phyloP scores from a whole-genome alignment of 2,113 vertebrate species.

The Rhinolophus sinicus region DNA sequence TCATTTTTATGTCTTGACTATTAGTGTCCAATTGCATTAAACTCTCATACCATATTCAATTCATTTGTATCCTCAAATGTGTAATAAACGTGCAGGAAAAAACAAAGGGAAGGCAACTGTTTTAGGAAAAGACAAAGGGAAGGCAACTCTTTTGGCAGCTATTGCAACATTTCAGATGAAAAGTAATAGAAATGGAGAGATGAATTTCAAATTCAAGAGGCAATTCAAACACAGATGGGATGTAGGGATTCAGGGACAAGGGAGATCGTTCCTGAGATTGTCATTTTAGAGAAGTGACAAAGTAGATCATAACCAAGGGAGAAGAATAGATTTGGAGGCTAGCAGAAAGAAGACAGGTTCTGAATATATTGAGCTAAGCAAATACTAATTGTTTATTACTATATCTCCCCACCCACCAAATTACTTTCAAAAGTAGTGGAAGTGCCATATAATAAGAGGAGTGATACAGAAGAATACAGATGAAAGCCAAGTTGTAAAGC shows the following conservation, averaged over 20 bases:
- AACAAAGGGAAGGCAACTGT: neutral
- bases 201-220: conserved; percentile 21
- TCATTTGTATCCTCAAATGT: neutral
- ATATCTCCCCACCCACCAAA: neutral
- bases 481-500: neutral
- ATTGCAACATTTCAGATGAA: neutral
- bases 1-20: neutral
- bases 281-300: neutral
- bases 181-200: neutral
- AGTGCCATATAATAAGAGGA: neutral
- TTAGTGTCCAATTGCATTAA: neutral
- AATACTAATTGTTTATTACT: neutral
- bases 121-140: neutral
- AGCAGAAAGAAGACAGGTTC: neutral
- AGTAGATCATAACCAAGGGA: neutral
- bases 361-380: neutral
- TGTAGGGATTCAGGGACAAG: neutral
- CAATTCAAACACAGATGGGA: neutral
- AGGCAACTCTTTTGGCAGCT: neutral
- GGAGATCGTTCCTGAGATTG: neutral
- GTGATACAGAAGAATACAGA: neutral
- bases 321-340: neutral
- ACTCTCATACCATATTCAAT: neutral
- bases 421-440: neutral
- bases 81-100: neutral